Percentiles rank a stretch among this genome's conserved stretches.
phyloP scores from a whole-genome alignment of 1,140 invertebrate species.

The Heliconius nattereri region DNA sequence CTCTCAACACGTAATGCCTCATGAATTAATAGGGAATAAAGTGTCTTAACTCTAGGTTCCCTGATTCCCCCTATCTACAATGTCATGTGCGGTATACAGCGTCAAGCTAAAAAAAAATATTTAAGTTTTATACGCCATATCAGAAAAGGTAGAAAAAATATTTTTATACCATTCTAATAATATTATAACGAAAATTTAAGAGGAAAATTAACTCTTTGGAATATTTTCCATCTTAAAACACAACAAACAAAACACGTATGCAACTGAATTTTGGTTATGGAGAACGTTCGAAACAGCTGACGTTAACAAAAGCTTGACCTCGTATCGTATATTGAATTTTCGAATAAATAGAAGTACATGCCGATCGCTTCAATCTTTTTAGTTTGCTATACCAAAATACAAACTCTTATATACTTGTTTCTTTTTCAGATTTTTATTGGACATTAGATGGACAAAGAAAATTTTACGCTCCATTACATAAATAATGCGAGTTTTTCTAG shows the following conservation, averaged over 20 bases:
- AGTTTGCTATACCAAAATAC: not conserved
- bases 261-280: conserved; percentile 15
- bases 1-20: too few relatives aligned
- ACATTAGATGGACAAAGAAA: too few relatives aligned
- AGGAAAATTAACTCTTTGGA: not conserved
- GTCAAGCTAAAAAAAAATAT: too few relatives aligned
- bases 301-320: conserved; percentile 15
- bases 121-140: too few relatives aligned
- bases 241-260: conserved; percentile 12
- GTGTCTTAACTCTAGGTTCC: too few relatives aligned
- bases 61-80: too few relatives aligned
- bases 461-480: too few relatives aligned
- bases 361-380: conserved; percentile 8
- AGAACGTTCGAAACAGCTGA: conserved; percentile 11
- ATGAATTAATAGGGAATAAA: too few relatives aligned
- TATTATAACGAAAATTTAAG: not conserved
- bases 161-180: not conserved
- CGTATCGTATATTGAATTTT: conserved; percentile 15
- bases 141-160: not conserved
- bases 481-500: too few relatives aligned
- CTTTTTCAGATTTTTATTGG: too few relatives aligned
- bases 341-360: conserved; percentile 15
- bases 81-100: too few relatives aligned
- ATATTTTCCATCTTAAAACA: conserved; percentile 9
- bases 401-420: not conserved